Percentiles rank a stretch among this genome's conserved stretches.
These are phyloP conservation scores for Drosophila sp. DNA, from an alignment of 1,140 invertebrate species.

Conservation along the genomic window DNA sequence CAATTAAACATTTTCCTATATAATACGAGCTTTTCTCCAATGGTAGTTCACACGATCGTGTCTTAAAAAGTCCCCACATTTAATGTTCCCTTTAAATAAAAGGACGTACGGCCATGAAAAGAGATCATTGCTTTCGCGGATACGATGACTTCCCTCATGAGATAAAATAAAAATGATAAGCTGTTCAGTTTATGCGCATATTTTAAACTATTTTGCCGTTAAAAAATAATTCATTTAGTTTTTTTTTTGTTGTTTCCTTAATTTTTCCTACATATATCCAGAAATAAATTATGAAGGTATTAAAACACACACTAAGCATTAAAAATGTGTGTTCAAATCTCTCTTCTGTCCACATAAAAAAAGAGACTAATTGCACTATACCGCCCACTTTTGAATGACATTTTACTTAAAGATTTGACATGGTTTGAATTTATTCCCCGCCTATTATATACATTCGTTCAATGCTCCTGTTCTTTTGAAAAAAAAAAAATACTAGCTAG, in stretches of 20 bases:
- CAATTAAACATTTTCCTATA: too few relatives aligned
- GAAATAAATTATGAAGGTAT: conserved; percentile 31
- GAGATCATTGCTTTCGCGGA: too few relatives aligned
- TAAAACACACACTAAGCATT: conserved; percentile 18
- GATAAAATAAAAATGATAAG: conserved; percentile 23
- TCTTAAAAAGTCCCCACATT: too few relatives aligned
- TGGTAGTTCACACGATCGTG: too few relatives aligned
- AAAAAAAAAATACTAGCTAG: conserved; percentile 12
- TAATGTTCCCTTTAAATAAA: too few relatives aligned
- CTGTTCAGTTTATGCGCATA: conserved; percentile 29
- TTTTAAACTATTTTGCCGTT: background rate
- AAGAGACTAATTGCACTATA: conserved; percentile 66
- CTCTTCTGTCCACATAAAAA: conserved; percentile 37
- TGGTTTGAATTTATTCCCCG: conserved; percentile 45
- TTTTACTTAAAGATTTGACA: conserved; percentile 77
- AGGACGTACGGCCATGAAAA: too few relatives aligned
- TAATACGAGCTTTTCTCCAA: too few relatives aligned
- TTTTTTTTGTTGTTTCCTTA: too few relatives aligned
- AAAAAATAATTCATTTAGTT: background rate
- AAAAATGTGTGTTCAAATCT: conserved; percentile 31
- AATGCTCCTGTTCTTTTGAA: conserved; percentile 53
- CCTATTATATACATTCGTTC: conserved; percentile 26
- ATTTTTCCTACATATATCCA: background rate
- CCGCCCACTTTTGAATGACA: conserved; percentile 68
- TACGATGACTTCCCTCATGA: too few relatives aligned